Evolutionary conservation across 2,797 vertebrate genomes (phyloP).

Genomic region (Molothrus aeneus): DNA sequence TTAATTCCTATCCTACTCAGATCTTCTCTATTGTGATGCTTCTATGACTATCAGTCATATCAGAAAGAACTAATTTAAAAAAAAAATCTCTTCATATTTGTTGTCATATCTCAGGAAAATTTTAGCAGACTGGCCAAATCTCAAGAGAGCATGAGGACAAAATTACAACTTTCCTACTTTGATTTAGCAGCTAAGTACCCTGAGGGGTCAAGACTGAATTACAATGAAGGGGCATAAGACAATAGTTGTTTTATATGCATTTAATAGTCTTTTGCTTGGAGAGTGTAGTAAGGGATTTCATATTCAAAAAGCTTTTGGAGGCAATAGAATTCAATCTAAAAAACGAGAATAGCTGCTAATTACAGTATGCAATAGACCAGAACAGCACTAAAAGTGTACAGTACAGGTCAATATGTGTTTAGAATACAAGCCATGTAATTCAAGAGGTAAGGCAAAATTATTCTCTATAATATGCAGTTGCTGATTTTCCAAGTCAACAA

Average conservation of each 20-base stretch:
- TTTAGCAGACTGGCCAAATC: not conserved
- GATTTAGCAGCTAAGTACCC: not conserved
- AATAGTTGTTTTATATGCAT: not conserved
- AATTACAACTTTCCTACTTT: not conserved
- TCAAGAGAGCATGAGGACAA: not conserved
- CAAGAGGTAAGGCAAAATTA: not conserved
- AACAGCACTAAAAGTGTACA: slow-evolving; percentile 7
- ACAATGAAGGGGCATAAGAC: not conserved
- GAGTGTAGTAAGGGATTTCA: not conserved
- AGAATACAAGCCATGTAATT: not conserved
- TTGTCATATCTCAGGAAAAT: not conserved
- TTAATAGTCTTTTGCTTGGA: not conserved
- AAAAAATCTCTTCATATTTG: not conserved
- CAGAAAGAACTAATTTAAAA: not conserved
- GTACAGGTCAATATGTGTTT: not conserved
- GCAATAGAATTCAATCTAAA: not conserved
- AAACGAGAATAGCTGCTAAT: slow-evolving; percentile 14
- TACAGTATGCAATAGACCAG: not conserved
- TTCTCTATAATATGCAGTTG: not conserved
- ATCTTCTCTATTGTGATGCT: not conserved
- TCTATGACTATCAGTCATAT: not conserved
- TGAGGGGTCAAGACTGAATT: not conserved
- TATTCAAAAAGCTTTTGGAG: not conserved
- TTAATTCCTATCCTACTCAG: not conserved
- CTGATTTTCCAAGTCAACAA: not conserved